Percentiles rank a stretch among this genome's conserved stretches.
Conservation (phyloP, 2,113 vertebrate species). For the Elanoides forficatus region DNA sequence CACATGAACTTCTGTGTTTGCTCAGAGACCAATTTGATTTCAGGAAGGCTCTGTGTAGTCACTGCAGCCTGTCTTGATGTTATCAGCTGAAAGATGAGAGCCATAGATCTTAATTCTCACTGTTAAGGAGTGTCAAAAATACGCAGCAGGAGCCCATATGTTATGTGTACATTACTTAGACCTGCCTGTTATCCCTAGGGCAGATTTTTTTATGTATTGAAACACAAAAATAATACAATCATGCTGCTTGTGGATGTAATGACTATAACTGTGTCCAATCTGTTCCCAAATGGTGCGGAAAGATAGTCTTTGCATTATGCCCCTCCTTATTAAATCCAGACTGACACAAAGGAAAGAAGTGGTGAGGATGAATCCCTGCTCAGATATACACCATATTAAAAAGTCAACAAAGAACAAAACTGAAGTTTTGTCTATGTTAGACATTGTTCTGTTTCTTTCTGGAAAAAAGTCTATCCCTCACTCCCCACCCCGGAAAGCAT, state of each 20-base stretch:
- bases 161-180: neutral
- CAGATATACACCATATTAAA: neutral
- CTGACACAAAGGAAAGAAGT: neutral
- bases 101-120: conserved; percentile 18
- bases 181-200: neutral
- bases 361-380: neutral
- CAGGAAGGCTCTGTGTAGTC: neutral
- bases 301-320: neutral
- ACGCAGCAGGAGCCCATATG: neutral
- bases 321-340: neutral
- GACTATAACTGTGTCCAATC: neutral
- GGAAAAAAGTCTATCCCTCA: neutral
- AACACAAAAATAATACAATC: neutral
- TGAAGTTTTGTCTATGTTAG: neutral
- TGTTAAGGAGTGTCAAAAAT: neutral
- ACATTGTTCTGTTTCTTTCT: neutral
- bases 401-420: neutral
- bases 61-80: conserved; percentile 4
- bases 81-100: conserved; percentile 26
- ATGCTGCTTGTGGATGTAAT: neutral
- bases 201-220: neutral
- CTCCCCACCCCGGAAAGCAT: accelerated
- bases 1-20: neutral
- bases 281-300: neutral
- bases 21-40: neutral